Conservation (phyloP, 1,140 invertebrate species). For the Rhyacophila brunnea region DNA sequence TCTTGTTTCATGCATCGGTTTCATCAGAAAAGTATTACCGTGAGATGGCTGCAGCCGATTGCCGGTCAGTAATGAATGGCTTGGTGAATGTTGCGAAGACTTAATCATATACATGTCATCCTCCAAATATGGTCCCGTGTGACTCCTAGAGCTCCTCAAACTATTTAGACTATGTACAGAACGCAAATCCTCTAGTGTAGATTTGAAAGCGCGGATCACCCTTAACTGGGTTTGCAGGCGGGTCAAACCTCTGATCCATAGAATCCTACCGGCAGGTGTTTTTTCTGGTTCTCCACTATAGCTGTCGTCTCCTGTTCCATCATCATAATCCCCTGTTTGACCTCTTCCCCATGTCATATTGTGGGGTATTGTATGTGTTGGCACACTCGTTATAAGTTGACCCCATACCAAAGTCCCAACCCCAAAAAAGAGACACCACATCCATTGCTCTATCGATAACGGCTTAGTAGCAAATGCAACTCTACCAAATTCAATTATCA, state of each 20-base stretch:
- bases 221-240: constrained; percentile 93
- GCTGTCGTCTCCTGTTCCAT: constrained; percentile 64
- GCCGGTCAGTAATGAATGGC: constrained; percentile 6
- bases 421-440: constrained; percentile 47
- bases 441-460: constrained; percentile 63
- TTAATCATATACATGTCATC: constrained; percentile 8
- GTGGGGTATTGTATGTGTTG: constrained; percentile 28
- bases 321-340: constrained; percentile 16
- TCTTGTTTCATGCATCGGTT: constrained; percentile 30
- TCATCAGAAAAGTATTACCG: constrained; percentile 15
- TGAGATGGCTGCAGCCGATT: constrained; percentile 10
- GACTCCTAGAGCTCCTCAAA: constrained; percentile 68
- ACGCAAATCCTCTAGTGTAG: constrained; percentile 88
- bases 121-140: constrained; percentile 60
- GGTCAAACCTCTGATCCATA: constrained; percentile 90
- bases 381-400: constrained; percentile 63
- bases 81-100: constrained; percentile 12
- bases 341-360: constrained; percentile 24
- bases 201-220: constrained; percentile 94
- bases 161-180: constrained; percentile 87
- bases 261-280: constrained; percentile 81
- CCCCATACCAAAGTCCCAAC: constrained; percentile 64
- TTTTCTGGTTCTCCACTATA: constrained; percentile 74
- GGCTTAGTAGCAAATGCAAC: constrained; percentile 59
- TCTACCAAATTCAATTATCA: constrained; percentile 66